Evolutionary conservation across 2,797 vertebrate genomes (phyloP), one percentile per base, ranked within the genome.

Genomic region (Pseudotriccus pelzelni): DNA sequence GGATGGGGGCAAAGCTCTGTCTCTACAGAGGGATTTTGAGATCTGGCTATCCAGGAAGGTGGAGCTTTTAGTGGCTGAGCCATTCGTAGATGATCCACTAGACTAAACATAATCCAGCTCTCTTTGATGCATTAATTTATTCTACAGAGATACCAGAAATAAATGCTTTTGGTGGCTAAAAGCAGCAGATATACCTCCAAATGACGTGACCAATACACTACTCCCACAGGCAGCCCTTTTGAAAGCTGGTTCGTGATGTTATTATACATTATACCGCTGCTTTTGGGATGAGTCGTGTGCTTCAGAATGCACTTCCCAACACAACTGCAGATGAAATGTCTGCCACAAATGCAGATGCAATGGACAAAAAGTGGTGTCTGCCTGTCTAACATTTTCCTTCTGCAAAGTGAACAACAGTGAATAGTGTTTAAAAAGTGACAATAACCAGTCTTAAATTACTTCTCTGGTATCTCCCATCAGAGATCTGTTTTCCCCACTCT

Each of bases 211-310:
- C 74, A 49, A 68, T 81, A 78, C 47, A 30, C 53, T 80, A 75
- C 87, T 91, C 79, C 79, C 87, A 92, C 82, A 41, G 34, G 44
- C 66, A 89, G 58, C 62, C 69, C 79, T 81, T 87, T 69, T 73
- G 58, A 86, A 93, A 56, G 34, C 79, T 83, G 55, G 28, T 73
- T 93, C 55, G 14, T 96, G 89, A 87, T 92, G 81, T 84, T 87
- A 22, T 84, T 87, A 28, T 66, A 19, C 66, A 22, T 84, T 87
- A n/a, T 69, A 19, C 69, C 55, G 66, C 46, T 69, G 43, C 6
- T 66, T 97, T 81, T 12, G 63, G 67, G 50, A 59, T 58, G 88
- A 91, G 32, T 18, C 0, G 0, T 77, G n/a, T 74, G 58, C 43
- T 89, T 87, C 53, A 55, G 46, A 70, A 53, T 68, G 34, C 4